Conservation (phyloP, 1,140 invertebrate genomes). For the Drosophila baimaii region DNA sequence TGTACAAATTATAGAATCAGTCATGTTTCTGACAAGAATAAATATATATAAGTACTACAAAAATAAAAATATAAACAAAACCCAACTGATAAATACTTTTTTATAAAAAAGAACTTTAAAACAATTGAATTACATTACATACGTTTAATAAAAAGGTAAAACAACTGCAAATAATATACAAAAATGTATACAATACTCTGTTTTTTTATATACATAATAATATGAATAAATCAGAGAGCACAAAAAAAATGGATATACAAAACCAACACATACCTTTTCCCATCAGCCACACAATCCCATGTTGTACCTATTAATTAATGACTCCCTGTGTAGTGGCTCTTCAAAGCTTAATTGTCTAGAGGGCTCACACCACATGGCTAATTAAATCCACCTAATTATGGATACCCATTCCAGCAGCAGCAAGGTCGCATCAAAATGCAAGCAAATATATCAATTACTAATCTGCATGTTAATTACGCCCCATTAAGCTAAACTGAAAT, state of each 20-base stretch:
- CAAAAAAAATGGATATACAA: not conserved
- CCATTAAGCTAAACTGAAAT: conserved; percentile 32
- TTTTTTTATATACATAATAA: not conserved
- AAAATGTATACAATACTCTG: not conserved
- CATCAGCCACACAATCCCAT: not conserved
- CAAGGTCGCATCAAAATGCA: conserved; percentile 14
- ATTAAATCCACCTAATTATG: conserved; percentile 26
- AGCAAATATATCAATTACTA: conserved; percentile 21
- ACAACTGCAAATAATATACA: not conserved
- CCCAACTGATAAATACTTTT: too few relatives aligned
- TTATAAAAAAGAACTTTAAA: too few relatives aligned
- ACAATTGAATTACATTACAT: not conserved
- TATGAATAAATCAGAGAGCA: not conserved
- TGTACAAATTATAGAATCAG: not conserved
- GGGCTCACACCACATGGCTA: conserved; percentile 1
- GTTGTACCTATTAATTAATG: conserved; percentile 1
- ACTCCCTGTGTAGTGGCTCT: not conserved
- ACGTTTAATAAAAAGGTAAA: not conserved
- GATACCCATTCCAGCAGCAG: not conserved
- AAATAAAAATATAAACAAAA: too few relatives aligned
- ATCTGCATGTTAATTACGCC: conserved; percentile 25
- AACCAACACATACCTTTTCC: not conserved
- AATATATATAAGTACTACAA: not conserved
- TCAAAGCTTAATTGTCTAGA: conserved; percentile 1
- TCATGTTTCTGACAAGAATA: not conserved